Base-by-base conservation (phyloP, 2,888 invertebrate genomes). In the Geotrupes spiniger region DNA sequence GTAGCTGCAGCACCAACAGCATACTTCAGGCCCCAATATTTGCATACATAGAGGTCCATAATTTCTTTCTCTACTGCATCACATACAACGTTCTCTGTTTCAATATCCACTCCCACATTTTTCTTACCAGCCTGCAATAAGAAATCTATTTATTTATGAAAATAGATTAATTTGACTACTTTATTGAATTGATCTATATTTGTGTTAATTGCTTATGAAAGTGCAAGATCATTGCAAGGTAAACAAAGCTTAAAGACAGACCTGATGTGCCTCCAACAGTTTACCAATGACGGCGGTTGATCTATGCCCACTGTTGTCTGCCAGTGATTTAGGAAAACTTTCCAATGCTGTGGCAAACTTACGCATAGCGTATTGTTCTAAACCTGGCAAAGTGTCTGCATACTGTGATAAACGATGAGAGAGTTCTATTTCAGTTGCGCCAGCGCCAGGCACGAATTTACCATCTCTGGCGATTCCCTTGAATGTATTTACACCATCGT, bases 401-500 rank as follows among this genome's bases (percentile, higher is more conserved):
- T 85, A 95, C 43, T 87, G 82, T 4, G 89, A 78, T 10, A 99
- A 79, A 65, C 89, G 87, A 51, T 87, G 83, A 0, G 97, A 93
- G 48, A 99, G 74, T 75, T 96, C 94, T 44, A 97, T 87, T 78
- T 99, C 99, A 1, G 85, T 83, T 2, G 98, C 97, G 36, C 98
- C 98, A 43, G 92, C 99, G 40, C 99, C 99, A 36, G 98, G 85
- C 14, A 99, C 71, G 62, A 93, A 84, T 60, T 82, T 81, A 49
- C 71, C 71, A 60, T 72, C 68, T 43, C 70, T 61, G 10, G 69
- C 54, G 28, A 74, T 59, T 39, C 71, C 63, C 67, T 99, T 99
- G 76, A 93, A 99, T 25, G 95, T 97, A 71, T 99, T 99, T 12
- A 99, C 94, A 52, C 96, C 99, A 77, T 99, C 99, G 74, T 99